Evolutionary conservation across 1,140 invertebrate genomes (phyloP).

Genomic region (Drosophila arawakana): DNA sequence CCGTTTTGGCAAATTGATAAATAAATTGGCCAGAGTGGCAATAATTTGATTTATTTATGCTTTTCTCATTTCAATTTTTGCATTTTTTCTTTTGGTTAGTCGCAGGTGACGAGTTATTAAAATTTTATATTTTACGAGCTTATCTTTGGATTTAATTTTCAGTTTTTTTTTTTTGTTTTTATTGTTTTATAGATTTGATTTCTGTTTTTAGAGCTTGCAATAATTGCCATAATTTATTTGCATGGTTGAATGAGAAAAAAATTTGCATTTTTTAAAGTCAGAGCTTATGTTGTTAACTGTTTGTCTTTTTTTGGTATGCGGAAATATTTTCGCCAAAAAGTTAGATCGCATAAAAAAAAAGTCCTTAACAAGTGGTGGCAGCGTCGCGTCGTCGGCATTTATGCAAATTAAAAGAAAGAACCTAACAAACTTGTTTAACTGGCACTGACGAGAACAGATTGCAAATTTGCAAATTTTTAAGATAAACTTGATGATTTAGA

Average conservation of each 20-base stretch:
- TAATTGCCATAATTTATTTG: slow-evolving; percentile 77
- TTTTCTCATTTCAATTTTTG: slow-evolving; percentile 15
- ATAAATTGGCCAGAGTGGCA: slow-evolving; percentile 63
- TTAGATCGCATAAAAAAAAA: slow-evolving; percentile 37
- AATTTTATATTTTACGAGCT: slow-evolving; percentile 52
- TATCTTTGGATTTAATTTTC: slow-evolving; percentile 45
- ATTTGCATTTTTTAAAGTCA: slow-evolving; percentile 63
- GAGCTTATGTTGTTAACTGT: slow-evolving; percentile 48
- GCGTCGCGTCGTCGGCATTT: slow-evolving; percentile 47
- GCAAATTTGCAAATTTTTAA: slow-evolving; percentile 48
- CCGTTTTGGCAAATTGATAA: slow-evolving; percentile 65
- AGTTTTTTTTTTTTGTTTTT: neutral
- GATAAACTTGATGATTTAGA: slow-evolving; percentile 64
- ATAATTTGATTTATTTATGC: slow-evolving; percentile 75
- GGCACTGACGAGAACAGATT: slow-evolving; percentile 25
- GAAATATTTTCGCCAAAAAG: slow-evolving; percentile 53
- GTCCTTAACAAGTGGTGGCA: slow-evolving; percentile 37
- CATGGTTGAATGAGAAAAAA: slow-evolving; percentile 59
- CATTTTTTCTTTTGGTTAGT: neutral
- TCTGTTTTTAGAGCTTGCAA: slow-evolving; percentile 41
- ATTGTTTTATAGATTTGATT: neutral
- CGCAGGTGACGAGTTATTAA: slow-evolving; percentile 56
- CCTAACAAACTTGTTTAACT: slow-evolving; percentile 67
- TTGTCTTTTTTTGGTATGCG: slow-evolving; percentile 60
- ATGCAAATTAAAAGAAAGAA: slow-evolving; percentile 65